Conservation (phyloP, 23 tunicate genomes). For the Phallusia fumigata region DNA sequence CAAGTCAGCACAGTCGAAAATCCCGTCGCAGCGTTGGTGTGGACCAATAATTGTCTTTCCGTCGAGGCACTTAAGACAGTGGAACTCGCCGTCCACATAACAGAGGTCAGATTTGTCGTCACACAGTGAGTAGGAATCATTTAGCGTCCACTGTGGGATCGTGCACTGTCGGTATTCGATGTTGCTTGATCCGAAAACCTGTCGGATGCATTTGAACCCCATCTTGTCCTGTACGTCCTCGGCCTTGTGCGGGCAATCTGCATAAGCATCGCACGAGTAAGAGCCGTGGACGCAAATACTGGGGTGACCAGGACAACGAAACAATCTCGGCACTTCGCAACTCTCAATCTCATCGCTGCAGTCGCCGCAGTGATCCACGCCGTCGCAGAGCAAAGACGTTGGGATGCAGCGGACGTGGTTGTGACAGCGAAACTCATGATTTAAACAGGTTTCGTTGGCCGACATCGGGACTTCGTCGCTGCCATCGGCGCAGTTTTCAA, state of each 20-base stretch:
- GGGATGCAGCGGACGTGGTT: slow-evolving; percentile 33
- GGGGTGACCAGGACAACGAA: slow-evolving; percentile 32
- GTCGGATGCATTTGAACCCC: slow-evolving; percentile 41
- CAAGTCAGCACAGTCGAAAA: slow-evolving; percentile 4
- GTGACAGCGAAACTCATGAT: slow-evolving; percentile 37
- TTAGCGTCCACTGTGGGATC: slow-evolving; percentile 46
- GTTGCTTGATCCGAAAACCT: background rate
- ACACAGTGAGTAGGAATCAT: slow-evolving; percentile 12
- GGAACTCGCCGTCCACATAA: slow-evolving; percentile 21
- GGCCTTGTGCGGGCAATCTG: slow-evolving; percentile 14
- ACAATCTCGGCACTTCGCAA: slow-evolving; percentile 30
- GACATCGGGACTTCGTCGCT: slow-evolving; percentile 12
- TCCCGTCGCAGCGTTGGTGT: slow-evolving; percentile 40
- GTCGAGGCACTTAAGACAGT: slow-evolving; percentile 22
- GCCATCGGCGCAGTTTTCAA: background rate
- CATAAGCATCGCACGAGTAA: slow-evolving; percentile 26
- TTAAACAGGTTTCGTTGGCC: background rate
- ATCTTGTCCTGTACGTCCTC: slow-evolving; percentile 5
- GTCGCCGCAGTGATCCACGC: no score
- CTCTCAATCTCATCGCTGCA: slow-evolving; percentile 40
- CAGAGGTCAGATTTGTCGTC: slow-evolving; percentile 38
- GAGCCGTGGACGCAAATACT: slow-evolving; percentile 1
- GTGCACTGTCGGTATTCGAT: background rate
- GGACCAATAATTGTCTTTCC: slow-evolving; percentile 18
- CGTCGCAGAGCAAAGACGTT: slow-evolving; percentile 16